phyloP scores from a whole-genome alignment of 2,797 vertebrate genomes.

The Smutsia temminckii region DNA sequence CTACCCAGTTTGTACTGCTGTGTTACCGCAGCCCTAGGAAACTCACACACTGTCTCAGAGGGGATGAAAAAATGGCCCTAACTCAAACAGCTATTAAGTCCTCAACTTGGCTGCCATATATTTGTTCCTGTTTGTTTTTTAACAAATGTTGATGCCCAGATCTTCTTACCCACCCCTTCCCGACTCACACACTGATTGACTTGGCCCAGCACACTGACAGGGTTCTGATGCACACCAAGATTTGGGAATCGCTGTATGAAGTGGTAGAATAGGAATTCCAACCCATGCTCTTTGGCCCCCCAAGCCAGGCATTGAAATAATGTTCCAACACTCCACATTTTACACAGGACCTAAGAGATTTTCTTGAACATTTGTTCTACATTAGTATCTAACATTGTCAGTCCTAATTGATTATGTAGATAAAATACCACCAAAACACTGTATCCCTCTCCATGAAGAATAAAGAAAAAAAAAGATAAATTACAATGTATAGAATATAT shows the following conservation, averaged over 20 bases:
- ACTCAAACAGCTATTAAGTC: background rate
- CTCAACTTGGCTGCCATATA: background rate
- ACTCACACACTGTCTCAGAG: background rate
- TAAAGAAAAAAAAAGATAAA: background rate
- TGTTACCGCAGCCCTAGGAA: background rate
- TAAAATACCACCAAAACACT: background rate
- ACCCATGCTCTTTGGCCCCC: background rate
- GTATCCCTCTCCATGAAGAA: background rate
- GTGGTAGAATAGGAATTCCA: background rate
- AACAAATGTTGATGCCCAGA: background rate
- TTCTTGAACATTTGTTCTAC: background rate
- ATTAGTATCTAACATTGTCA: background rate
- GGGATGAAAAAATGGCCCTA: background rate
- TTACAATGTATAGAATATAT: background rate
- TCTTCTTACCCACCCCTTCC: background rate
- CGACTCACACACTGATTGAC: background rate
- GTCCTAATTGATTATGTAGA: background rate
- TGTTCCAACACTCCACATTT: background rate
- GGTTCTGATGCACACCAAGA: background rate
- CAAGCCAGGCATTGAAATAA: background rate
- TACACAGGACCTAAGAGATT: background rate
- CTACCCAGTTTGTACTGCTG: background rate
- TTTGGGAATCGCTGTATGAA: background rate
- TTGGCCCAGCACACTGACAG: background rate
- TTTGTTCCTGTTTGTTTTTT: background rate